Percentiles rank a stretch among this genome's conserved stretches.
Conservation (phyloP, 2,113 vertebrate species). For the Misgurnus mizolepis region DNA sequence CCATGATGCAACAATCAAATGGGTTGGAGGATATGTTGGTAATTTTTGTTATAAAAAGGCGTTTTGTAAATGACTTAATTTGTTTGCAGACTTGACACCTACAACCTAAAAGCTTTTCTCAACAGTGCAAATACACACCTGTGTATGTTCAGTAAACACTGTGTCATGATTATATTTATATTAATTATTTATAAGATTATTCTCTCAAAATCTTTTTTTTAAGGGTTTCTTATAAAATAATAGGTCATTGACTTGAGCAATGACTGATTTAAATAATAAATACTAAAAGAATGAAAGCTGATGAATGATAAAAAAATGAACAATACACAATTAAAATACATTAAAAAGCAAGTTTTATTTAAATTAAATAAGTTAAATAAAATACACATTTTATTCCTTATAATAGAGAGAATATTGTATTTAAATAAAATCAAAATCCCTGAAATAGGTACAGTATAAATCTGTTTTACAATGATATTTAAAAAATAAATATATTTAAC, state of each 20-base stretch:
- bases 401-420: neutral
- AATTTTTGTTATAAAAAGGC: no score
- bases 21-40: no score
- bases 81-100: no score
- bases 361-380: conserved; percentile 1
- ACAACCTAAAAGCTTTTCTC: neutral
- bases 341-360: neutral
- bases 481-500: neutral
- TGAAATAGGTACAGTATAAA: neutral
- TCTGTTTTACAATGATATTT: neutral
- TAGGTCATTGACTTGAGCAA: neutral
- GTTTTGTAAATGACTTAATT: no score
- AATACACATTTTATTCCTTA: neutral
- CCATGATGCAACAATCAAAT: no score
- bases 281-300: neutral
- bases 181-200: no score
- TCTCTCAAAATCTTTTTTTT: no score
- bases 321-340: no score
- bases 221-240: no score
- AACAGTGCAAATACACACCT: neutral
- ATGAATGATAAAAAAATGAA: neutral
- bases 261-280: neutral
- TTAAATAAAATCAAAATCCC: conserved; percentile 3
- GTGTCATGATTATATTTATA: neutral
- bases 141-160: no score